These are phyloP conservation scores for Ips typographus DNA, from an alignment of 1,140 invertebrate species.

Conservation along the genomic window DNA sequence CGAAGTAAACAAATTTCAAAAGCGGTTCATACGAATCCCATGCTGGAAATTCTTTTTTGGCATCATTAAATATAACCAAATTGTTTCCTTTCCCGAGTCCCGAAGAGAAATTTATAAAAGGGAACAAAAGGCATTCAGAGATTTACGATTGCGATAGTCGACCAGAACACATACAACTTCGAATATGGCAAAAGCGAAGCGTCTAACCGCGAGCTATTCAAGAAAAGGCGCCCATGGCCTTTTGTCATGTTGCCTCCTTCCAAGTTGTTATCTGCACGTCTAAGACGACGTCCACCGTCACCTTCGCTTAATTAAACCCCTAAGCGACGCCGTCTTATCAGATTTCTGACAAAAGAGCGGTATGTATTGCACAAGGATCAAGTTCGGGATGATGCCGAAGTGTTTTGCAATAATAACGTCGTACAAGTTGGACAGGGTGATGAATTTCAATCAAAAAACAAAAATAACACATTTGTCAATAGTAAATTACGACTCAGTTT, in stretches of 20 bases:
- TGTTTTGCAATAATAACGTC: conserved; percentile 9
- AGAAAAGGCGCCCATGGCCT: conserved; percentile 33
- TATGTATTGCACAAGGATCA: conserved; percentile 12
- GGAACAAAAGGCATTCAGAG: conserved; percentile 28
- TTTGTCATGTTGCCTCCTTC: conserved; percentile 33
- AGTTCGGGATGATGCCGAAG: conserved; percentile 15
- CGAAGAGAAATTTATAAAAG: conserved; percentile 24
- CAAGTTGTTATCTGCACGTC: conserved; percentile 38
- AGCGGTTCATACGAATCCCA: no score
- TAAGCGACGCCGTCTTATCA: conserved; percentile 38
- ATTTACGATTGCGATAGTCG: conserved; percentile 17
- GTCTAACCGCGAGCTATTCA: conserved; percentile 40
- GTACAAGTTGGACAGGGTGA: not conserved
- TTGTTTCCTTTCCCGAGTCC: conserved; percentile 23
- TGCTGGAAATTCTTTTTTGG: conserved; percentile 12
- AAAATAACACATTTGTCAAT: no score
- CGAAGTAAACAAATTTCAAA: no score
- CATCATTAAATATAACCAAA: conserved; percentile 28
- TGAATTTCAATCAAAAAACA: conserved; percentile 4
- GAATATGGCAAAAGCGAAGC: conserved; percentile 30
- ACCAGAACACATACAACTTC: conserved; percentile 22
- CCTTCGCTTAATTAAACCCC: conserved; percentile 42
- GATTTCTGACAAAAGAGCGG: conserved; percentile 31
- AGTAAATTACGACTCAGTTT: no score
- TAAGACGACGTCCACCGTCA: conserved; percentile 40